Conservation (phyloP, 2,113 vertebrate species). For the Ia io region DNA sequence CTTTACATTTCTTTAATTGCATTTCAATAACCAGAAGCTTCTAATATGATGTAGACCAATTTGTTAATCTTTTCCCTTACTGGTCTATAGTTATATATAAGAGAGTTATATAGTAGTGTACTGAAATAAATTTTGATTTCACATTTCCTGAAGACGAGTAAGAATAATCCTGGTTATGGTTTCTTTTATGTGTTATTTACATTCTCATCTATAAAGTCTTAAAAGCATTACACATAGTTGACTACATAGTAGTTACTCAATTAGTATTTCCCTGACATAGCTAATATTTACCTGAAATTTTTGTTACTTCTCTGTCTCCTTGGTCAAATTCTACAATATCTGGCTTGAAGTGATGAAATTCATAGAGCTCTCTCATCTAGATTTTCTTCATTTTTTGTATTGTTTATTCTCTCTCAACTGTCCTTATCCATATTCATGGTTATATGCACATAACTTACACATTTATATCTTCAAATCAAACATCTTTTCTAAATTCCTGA, state of each 20-base stretch:
- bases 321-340: not conserved
- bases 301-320: not conserved
- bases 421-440: not conserved
- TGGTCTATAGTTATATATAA: not conserved
- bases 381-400: not conserved
- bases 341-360: not conserved
- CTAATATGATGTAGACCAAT: not conserved
- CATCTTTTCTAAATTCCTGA: not conserved
- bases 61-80: not conserved
- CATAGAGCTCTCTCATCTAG: not conserved
- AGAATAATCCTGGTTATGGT: not conserved
- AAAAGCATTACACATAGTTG: not conserved
- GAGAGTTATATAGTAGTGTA: not conserved
- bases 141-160: not conserved
- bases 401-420: not conserved
- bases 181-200: not conserved
- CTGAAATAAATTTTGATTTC: not conserved
- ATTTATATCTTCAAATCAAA: not conserved
- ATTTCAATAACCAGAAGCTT: not conserved
- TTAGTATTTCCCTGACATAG: not conserved
- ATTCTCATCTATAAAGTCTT: not conserved
- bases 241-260: not conserved
- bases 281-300: not conserved
- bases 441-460: not conserved
- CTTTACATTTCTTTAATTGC: not conserved